Percentiles rank a stretch among this genome's conserved stretches.
Evolutionary conservation across 2,113 vertebrate species (phyloP).

Genomic region (Silurus meridionalis): DNA sequence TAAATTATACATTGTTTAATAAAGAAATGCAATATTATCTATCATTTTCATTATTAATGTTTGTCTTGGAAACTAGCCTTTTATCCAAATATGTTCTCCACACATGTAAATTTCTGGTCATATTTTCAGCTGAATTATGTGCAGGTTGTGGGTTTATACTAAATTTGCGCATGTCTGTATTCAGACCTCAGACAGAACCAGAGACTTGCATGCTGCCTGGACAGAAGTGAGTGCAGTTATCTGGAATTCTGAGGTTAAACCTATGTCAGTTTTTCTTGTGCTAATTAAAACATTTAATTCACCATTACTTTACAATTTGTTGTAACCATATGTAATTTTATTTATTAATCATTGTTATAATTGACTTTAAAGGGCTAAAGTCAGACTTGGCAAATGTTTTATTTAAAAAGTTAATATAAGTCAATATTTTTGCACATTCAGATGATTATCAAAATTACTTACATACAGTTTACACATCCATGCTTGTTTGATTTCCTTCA

Average conservation of each 20-base stretch:
- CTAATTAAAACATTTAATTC: background rate
- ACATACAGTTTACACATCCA: no score
- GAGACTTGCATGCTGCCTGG: background rate
- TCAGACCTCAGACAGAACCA: background rate
- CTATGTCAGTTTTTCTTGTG: background rate
- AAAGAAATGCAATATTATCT: background rate
- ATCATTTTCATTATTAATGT: background rate
- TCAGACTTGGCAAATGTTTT: no score
- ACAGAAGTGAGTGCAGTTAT: background rate
- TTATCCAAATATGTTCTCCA: background rate
- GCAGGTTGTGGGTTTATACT: background rate
- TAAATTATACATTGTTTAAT: conserved; percentile 8
- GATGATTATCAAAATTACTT: no score
- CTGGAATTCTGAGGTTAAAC: background rate
- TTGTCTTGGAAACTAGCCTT: background rate
- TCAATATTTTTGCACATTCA: no score
- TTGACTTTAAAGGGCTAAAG: no score
- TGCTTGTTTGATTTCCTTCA: no score
- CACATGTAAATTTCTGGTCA: background rate
- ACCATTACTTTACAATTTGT: background rate
- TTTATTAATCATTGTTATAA: no score
- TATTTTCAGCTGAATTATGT: background rate
- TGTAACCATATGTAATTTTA: no score
- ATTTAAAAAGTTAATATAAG: no score
- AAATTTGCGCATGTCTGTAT: background rate